Evolutionary conservation across 64 coral and sea anemone species (phyloP), one percentile per base, ranked within the genome.

Genomic region (Acropora yongei): DNA sequence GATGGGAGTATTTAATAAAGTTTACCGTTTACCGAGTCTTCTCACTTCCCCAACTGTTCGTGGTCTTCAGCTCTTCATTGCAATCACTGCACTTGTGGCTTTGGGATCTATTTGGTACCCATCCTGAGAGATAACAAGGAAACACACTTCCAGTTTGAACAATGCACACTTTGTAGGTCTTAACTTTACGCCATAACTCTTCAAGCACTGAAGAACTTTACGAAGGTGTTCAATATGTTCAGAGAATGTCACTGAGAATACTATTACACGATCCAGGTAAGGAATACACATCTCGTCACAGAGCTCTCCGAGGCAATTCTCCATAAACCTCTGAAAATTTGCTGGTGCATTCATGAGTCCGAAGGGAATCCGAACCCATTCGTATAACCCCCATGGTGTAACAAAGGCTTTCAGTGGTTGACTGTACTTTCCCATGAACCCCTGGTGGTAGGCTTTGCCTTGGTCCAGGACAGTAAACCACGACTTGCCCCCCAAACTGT

Each of bases 241-340:
- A 5, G 18, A 30, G 43, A 81, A 81, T 41, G 79, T 30, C 5
- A 10, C 50, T 41, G 8, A 41, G 44, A 75, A 50, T 60, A 86
- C 44, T 6, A 86, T 86, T 3, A 86, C 41, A 50, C 72, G 63
- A 86, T 86, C 83, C 17, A 86, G 41, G 65, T 72, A 72, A 9
- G 57, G 83, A 4, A 73, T 73, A 86, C 83, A 86, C 41, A 86
- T 53, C 7, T 71, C 67, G 20, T 72, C 83, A 16, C 83, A 1
- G 0, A 86, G 67, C 4, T 72, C 66, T 4, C 65, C 45, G 1
- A 86, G 14, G 43, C 67, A 71, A 14, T 45, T 73, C 48, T 86
- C 66, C 83, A 86, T 86, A 86, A 86, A 86, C 6, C 83, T 43
- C n/a, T 86, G 67, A 40, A 73, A 86, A 9, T 12, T 47, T 44